These are phyloP conservation scores for Bombylius major DNA, from an alignment of 2,888 invertebrate species.

Conservation along the genomic window DNA sequence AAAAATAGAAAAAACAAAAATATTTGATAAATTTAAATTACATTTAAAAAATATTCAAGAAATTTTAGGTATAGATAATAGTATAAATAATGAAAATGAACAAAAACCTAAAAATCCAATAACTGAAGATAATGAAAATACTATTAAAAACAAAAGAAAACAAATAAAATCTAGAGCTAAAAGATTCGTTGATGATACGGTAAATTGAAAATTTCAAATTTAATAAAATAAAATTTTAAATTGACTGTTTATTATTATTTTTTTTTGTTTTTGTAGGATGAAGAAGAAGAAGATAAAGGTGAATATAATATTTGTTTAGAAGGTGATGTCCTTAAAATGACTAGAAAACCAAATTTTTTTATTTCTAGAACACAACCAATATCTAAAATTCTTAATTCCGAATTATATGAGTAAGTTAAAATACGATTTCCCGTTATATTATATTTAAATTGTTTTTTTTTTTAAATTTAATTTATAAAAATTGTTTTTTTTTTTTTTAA, in stretches of 20 bases:
- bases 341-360: neutral
- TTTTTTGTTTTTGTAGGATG: neutral
- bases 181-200: neutral
- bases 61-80: neutral
- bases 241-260: neutral
- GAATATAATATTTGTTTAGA: neutral
- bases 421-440: neutral
- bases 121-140: neutral
- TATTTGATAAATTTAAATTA: neutral
- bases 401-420: neutral
- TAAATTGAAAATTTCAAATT: neutral
- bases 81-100: neutral
- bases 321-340: slow-evolving; percentile 1
- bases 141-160: neutral
- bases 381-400: neutral
- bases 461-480: too few species aligned
- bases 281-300: neutral
- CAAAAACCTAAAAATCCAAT: too few species aligned
- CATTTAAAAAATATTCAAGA: neutral
- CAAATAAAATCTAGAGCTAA: neutral
- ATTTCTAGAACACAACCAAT: neutral
- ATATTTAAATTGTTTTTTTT: too few species aligned
- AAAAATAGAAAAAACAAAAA: neutral
- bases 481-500: too few species aligned
- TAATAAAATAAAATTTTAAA: neutral